These are phyloP conservation scores for Yasuhikotakia modesta DNA, from an alignment of 2,797 vertebrate genomes.

Conservation along the genomic window DNA sequence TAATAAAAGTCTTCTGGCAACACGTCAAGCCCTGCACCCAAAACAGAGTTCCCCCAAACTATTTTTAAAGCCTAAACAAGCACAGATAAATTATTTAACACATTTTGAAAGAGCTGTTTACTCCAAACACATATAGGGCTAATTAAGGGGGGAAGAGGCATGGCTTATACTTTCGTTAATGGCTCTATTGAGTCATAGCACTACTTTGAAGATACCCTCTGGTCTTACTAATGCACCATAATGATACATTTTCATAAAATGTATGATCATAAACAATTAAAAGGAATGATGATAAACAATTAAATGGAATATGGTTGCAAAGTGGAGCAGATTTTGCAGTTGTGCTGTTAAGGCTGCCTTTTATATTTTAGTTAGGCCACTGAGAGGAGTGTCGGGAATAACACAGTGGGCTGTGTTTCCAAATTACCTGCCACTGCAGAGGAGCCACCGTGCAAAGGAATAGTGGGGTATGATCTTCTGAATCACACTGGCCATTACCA, in stretches of 20 bases:
- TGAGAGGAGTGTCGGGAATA: conserved; percentile 27
- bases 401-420: conserved; percentile 54
- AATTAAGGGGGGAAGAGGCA: conserved; percentile 68
- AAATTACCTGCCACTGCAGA: conserved; percentile 98
- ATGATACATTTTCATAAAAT: conserved; percentile 55
- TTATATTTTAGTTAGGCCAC: conserved; percentile 47
- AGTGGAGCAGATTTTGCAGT: conserved; percentile 52
- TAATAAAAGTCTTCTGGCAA: conserved; percentile 64
- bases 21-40: conserved; percentile 51
- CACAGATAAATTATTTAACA: conserved; percentile 72
- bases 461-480: conserved; percentile 99
- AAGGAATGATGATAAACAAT: conserved; percentile 14
- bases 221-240: conserved; percentile 60
- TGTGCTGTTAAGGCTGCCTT: conserved; percentile 53
- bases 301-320: background rate
- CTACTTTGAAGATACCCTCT: conserved; percentile 67
- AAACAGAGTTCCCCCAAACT: conserved; percentile 58
- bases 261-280: conserved; percentile 56
- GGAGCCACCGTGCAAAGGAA: conserved; percentile 97
- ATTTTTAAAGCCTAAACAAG: conserved; percentile 56
- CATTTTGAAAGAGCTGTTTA: conserved; percentile 69
- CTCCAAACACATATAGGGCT: conserved; percentile 69
- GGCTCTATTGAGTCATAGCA: conserved; percentile 60
- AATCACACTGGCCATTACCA: conserved; percentile 99
- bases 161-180: conserved; percentile 54